A percentile compares a stretch with the other conserved stretches of the same genome.
Evolutionary conservation across 2,113 vertebrate species (phyloP).

Genomic region (Bothrops jararaca): DNA sequence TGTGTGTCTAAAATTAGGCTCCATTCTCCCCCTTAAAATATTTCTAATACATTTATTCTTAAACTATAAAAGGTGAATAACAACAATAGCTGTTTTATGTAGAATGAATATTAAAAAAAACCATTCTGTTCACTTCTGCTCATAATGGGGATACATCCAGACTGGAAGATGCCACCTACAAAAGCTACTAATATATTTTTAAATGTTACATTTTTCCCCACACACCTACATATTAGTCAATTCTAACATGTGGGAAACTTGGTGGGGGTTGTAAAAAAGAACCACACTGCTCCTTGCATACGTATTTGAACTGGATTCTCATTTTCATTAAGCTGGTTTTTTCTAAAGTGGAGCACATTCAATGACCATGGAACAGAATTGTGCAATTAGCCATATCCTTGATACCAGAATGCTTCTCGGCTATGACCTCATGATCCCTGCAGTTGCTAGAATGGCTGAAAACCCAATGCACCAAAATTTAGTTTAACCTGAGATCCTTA

Average conservation of each 20-base stretch:
- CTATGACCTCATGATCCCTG: background rate
- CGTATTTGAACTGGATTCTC: background rate
- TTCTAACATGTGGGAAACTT: background rate
- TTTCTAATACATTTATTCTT: background rate
- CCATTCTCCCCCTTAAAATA: background rate
- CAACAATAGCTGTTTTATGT: background rate
- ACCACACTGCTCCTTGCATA: background rate
- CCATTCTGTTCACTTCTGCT: background rate
- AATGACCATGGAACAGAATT: background rate
- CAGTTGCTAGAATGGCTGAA: background rate
- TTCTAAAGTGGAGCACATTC: background rate
- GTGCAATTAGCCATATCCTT: background rate
- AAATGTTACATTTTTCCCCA: background rate
- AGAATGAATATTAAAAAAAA: background rate
- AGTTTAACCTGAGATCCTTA: background rate
- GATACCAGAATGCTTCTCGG: background rate
- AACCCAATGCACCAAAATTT: background rate
- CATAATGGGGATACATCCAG: background rate
- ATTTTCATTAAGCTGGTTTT: background rate
- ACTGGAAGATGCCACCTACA: background rate
- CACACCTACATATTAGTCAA: background rate
- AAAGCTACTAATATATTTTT: background rate
- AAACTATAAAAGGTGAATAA: background rate
- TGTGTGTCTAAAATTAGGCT: background rate
- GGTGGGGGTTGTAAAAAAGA: background rate